A percentile compares a stretch with the other conserved stretches of the same genome.
Conservation (phyloP, 1,140 invertebrate genomes). For the Drosophila kepulauana region DNA sequence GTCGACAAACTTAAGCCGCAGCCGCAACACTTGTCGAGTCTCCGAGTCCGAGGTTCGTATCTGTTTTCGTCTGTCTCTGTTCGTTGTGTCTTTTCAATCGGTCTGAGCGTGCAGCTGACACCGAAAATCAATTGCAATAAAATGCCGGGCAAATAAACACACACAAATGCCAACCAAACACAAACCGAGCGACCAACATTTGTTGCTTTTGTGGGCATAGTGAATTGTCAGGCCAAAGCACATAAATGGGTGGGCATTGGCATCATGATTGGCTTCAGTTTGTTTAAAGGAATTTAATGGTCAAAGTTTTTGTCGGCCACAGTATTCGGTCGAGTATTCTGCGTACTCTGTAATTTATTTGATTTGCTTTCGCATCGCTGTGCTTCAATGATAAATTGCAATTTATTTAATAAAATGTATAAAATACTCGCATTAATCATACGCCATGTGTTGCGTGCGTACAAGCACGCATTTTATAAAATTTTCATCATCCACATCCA, state of each 20-base stretch:
- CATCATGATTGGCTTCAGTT: conserved; percentile 66
- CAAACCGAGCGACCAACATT: conserved; percentile 7
- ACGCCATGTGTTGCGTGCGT: conserved; percentile 68
- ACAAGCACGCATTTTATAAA: conserved; percentile 24
- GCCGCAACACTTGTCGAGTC: conserved; percentile 68
- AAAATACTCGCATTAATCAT: conserved; percentile 69
- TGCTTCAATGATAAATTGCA: conserved; percentile 72
- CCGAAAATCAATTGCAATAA: conserved; percentile 81
- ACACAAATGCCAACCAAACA: conserved; percentile 42
- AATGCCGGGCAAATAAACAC: conserved; percentile 65
- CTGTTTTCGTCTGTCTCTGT: conserved; percentile 35
- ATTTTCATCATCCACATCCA: conserved; percentile 12
- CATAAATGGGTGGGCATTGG: neutral
- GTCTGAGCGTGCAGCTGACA: conserved; percentile 71
- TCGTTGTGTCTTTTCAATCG: neutral
- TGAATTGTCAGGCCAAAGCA: neutral
- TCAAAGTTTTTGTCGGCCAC: conserved; percentile 63
- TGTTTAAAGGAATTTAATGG: conserved; percentile 74
- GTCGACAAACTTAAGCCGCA: conserved; percentile 80
- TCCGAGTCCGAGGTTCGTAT: conserved; percentile 5
- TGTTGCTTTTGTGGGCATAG: neutral
- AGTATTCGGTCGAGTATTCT: neutral
- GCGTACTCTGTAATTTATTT: conserved; percentile 68
- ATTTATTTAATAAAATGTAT: conserved; percentile 72
- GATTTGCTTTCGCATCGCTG: conserved; percentile 58